Evolutionary conservation across 2,797 vertebrate genomes (phyloP).

Genomic region (Lepilemur septentrionalis): DNA sequence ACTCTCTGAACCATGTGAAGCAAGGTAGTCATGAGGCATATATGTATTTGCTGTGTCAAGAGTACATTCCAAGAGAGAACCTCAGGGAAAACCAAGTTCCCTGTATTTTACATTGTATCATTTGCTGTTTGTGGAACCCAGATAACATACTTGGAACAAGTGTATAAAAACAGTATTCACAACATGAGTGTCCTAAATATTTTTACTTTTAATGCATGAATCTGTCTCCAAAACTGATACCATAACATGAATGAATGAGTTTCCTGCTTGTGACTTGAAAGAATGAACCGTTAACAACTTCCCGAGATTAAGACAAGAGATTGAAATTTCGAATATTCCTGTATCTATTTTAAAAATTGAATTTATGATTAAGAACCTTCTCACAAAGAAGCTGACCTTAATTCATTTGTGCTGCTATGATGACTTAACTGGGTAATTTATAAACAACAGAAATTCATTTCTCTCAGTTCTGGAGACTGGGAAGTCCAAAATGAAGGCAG

Average conservation of each 20-base stretch:
- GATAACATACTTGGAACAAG: background rate
- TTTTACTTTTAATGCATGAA: background rate
- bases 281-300: background rate
- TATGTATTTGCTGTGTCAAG: background rate
- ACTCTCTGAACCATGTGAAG: background rate
- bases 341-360: background rate
- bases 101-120: background rate
- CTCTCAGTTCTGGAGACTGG: background rate
- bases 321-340: background rate
- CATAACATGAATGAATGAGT: background rate
- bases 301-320: background rate
- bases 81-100: background rate
- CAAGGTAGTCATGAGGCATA: background rate
- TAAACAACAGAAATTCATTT: background rate
- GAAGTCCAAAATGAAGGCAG: background rate
- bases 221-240: background rate
- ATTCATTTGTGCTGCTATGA: background rate
- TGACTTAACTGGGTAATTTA: background rate
- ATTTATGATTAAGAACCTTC: background rate
- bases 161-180: background rate
- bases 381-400: background rate
- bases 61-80: background rate
- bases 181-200: background rate
- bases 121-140: background rate
- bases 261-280: slow-evolving; percentile 32